Base-by-base conservation (phyloP, 1,140 invertebrate species). In the Drosophila burlai region DNA sequence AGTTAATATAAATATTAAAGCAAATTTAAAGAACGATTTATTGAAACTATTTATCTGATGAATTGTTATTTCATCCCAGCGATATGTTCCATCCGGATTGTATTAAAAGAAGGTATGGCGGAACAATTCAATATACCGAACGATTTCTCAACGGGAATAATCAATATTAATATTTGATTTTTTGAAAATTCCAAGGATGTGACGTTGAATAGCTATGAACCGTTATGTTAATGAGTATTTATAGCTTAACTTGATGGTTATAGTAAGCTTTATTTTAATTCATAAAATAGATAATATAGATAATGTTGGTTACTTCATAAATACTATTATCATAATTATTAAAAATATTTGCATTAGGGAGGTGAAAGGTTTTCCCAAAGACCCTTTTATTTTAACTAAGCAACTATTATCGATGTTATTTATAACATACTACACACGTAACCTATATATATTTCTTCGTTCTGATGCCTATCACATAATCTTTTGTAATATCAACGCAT, bases 401-500 rank as follows among this genome's bases (percentile, higher is more conserved):
- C 13, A 61, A 15, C 13, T 13, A 8, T 61, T 50, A 60, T 26
- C 29, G 1, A 21, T 13, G 13, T 26, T 11, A 18, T 66, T 62
- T 66, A 45, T 26, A 38, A 38, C 38, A 15, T 1, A n/a, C 29
- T 36, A 29, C 7, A 18, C 21, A 45, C 16, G 13, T 67, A 57
- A 58, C 26, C 54, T 54, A 69, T 13, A n/a, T 42, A 24, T 29
- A 7, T 49, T 40, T 21, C 34, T 21, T 43, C 15, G 0, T 7
- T 40, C 24, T 2, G 4, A n/a, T 24, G 13, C 9, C 42, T 49
- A 24, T 62, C 31, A 31, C 10, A 11, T 10, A 46, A 46, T 63
- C 29, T 40, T 40, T 62, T 6, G 24, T 34, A 29, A 46, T 38
- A 38, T 45, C 61, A 71, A 58, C 18, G 36, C 50, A 47, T 68